These are phyloP conservation scores for Plecturocebus donacophilus DNA, from an alignment of 2,113 vertebrate genomes.

Conservation along the genomic window DNA sequence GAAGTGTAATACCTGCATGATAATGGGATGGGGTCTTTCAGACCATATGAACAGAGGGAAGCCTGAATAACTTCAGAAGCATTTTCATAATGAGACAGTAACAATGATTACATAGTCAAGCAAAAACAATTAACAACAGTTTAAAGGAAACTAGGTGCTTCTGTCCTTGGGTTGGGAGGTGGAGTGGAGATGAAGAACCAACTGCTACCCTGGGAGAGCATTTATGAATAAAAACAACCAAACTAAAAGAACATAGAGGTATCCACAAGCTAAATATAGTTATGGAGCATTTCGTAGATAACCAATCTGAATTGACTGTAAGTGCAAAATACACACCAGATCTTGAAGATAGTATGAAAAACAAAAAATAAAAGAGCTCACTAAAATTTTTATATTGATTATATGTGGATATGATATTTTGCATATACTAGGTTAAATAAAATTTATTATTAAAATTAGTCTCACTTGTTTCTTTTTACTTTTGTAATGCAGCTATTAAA, in stretches of 20 bases:
- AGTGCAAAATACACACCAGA: not conserved
- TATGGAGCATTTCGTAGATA: not conserved
- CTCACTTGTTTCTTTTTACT: not conserved
- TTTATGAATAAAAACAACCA: not conserved
- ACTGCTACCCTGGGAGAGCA: too few species aligned
- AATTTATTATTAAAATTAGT: not conserved
- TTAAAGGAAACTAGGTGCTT: not conserved
- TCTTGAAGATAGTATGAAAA: not conserved
- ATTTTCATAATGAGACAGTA: not conserved
- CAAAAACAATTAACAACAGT: not conserved
- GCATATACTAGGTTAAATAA: not conserved
- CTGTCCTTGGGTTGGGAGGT: not conserved
- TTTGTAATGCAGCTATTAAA: not conserved
- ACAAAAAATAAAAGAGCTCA: not conserved
- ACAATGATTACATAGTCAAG: not conserved
- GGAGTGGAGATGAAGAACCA: not conserved
- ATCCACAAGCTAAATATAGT: not conserved
- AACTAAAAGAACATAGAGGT: not conserved
- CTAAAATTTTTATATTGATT: not conserved
- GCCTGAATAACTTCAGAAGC: not conserved
- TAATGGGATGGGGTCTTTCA: not conserved
- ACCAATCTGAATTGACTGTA: not conserved
- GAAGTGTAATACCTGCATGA: constrained; percentile 81
- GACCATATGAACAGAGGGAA: not conserved
- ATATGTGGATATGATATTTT: not conserved